These are phyloP conservation scores for Drosophila mulleri DNA, from an alignment of 2,888 invertebrate genomes.

Conservation along the genomic window DNA sequence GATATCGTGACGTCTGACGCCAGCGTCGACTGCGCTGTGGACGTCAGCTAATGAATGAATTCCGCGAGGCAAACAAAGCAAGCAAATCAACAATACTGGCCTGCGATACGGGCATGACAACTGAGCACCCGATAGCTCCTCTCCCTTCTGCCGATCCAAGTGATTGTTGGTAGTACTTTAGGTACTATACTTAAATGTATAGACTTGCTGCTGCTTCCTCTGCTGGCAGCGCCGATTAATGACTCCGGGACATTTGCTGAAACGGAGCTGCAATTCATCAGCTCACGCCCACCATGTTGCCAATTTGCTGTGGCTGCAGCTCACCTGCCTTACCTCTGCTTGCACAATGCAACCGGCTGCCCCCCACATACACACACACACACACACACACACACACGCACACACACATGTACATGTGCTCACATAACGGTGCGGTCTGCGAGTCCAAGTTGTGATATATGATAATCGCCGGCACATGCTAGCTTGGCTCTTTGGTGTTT, in stretches of 20 bases:
- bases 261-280: constrained; percentile 51
- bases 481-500: constrained; percentile 2
- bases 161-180: constrained; percentile 8
- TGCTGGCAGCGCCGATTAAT: constrained; percentile 3
- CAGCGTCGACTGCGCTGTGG: constrained; percentile 15
- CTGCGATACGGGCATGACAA: constrained; percentile 45
- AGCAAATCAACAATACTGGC: constrained; percentile 43
- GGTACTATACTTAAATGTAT: constrained; percentile 20
- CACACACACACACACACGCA: constrained; percentile 8
- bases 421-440: constrained; percentile 21
- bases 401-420: background rate
- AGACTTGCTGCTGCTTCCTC: background rate
- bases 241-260: constrained; percentile 37
- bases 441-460: constrained; percentile 58
- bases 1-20: constrained; percentile 57
- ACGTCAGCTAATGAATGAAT: constrained; percentile 70
- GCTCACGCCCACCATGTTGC: constrained; percentile 13
- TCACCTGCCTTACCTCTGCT: constrained; percentile 11
- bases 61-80: constrained; percentile 44
- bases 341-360: constrained; percentile 20
- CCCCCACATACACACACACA: constrained; percentile 1
- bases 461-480: constrained; percentile 63
- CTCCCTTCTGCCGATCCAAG: no score
- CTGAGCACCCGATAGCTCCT: background rate
- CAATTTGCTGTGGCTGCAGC: constrained; percentile 24